Percentiles rank a stretch among this genome's conserved stretches.
phyloP scores from a whole-genome alignment of 2,888 invertebrate genomes.

The Drosophila cyrtoloma region DNA sequence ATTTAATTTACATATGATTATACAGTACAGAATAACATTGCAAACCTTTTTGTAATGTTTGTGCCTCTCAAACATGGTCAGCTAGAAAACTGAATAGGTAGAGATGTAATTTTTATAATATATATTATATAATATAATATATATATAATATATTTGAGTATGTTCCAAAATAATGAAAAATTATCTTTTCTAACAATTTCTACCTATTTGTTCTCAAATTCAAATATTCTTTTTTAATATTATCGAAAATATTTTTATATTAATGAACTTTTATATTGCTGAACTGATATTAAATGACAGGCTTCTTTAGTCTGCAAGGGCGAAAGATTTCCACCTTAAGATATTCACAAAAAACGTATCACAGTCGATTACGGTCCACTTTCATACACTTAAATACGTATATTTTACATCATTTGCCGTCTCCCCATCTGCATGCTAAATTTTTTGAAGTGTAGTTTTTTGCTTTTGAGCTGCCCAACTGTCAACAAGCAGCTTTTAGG shows the following conservation, averaged over 20 bases:
- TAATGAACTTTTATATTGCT: neutral
- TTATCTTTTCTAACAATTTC: neutral
- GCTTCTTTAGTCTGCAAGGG: neutral
- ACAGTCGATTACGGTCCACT: neutral
- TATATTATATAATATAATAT: neutral
- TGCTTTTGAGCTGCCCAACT: constrained; percentile 23
- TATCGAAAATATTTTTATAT: neutral
- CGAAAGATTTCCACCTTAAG: neutral
- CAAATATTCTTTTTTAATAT: neutral
- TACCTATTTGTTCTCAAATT: neutral
- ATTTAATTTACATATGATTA: constrained; percentile 58
- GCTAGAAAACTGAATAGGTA: neutral
- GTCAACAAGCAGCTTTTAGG: constrained; percentile 71
- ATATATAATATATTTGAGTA: neutral
- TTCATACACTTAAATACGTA: constrained; percentile 29
- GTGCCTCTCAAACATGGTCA: neutral
- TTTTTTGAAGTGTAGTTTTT: constrained; percentile 38
- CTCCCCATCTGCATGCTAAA: constrained; percentile 33
- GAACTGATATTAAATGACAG: neutral
- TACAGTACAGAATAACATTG: constrained; percentile 3
- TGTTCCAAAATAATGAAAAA: neutral
- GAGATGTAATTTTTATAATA: neutral
- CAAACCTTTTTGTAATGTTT: neutral
- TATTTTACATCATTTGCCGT: constrained; percentile 33
- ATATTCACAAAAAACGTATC: neutral